Evolutionary conservation across 2,113 vertebrate genomes (phyloP), one percentile per base, ranked within the genome.

Genomic region (Silurus asotus): DNA sequence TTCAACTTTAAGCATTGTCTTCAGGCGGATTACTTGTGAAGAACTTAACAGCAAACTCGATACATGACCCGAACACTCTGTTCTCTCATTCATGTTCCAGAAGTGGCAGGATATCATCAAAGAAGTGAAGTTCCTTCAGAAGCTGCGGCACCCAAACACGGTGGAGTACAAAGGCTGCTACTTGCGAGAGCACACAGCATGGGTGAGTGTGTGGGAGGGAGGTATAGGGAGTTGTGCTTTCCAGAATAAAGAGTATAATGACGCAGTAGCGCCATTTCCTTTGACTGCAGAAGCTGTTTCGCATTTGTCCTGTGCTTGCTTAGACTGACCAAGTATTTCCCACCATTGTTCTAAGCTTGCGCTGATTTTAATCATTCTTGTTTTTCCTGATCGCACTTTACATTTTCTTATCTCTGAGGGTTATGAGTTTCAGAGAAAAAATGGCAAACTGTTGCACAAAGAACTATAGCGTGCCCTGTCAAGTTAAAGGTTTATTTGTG

Each of bases 91-190:
- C 56, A 0, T 88, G n/a, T 77, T 91, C 25, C 89, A 98, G 97
- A 98, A 97, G 94, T 98, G 97, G 97, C 97, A 98, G 90, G 97
- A 98, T 87, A 98, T 98, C 92, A 96, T 98, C 91, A 98, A 98
- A 91, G 97, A 98, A 90, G 97, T 98, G 81, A 97, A 97, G 92
- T 98, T 97, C 88, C 94, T 98, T 67, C 96, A 97, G 94, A 96
- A 97, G 88, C 95, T 98, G 82, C 95, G 95, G 49, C 97, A 98
- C 91, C 96, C 97, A 62, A 98, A 98, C 95, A 97, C 96, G 20
- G 97, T 98, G 25, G 96, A 97, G 92, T 97, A 97, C 89, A 95
- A 93, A 89, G 97, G 97, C 93, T 98, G 97, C 94, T 98, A 98
- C 94, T 93, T 98, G 93, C 95, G 96, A 83, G 97, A 98, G 89